A percentile compares a stretch with the other conserved stretches of the same genome.
Conservation (phyloP, 2,888 invertebrate genomes). For the Machimus atricapillus region DNA sequence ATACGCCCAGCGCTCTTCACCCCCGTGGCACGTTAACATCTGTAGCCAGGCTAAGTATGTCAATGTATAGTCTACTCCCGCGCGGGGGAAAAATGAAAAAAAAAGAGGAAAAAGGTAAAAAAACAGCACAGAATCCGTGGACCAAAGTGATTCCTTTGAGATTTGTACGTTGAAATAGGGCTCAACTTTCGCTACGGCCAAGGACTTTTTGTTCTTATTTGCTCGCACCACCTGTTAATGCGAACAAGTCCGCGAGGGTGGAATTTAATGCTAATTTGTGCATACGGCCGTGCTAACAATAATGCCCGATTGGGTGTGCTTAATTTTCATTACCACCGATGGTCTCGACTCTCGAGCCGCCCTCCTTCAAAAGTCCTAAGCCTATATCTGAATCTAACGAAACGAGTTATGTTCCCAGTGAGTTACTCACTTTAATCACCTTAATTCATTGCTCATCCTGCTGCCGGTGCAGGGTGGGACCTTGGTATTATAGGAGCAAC, state of each 20-base stretch:
- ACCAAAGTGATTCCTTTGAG: slow-evolving; percentile 39
- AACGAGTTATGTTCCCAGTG: not conserved
- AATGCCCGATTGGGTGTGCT: slow-evolving; percentile 29
- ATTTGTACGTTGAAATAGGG: slow-evolving; percentile 31
- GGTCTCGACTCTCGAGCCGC: not conserved
- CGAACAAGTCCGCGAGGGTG: not conserved
- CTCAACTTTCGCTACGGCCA: slow-evolving; percentile 6
- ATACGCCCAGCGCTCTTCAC: not conserved
- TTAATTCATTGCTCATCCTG: not conserved
- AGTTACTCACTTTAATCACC: not conserved
- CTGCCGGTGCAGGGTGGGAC: not conserved
- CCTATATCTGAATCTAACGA: not conserved
- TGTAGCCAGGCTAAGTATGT: slow-evolving; percentile 25
- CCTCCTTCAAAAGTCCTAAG: not conserved
- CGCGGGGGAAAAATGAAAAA: not conserved
- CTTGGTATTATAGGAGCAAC: not conserved
- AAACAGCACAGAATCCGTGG: slow-evolving; percentile 14
- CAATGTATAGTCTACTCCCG: slow-evolving; percentile 10
- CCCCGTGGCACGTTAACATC: slow-evolving; percentile 13
- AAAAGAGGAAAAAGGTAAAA: not conserved
- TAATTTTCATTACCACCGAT: slow-evolving; percentile 4
- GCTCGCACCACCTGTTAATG: slow-evolving; percentile 38
- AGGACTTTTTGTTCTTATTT: slow-evolving; percentile 31
- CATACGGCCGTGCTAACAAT: slow-evolving; percentile 10
- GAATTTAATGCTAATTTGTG: slow-evolving; percentile 39